These are phyloP conservation scores for Macropus fuliginosus DNA, from an alignment of 2,797 vertebrate species.

Conservation along the genomic window DNA sequence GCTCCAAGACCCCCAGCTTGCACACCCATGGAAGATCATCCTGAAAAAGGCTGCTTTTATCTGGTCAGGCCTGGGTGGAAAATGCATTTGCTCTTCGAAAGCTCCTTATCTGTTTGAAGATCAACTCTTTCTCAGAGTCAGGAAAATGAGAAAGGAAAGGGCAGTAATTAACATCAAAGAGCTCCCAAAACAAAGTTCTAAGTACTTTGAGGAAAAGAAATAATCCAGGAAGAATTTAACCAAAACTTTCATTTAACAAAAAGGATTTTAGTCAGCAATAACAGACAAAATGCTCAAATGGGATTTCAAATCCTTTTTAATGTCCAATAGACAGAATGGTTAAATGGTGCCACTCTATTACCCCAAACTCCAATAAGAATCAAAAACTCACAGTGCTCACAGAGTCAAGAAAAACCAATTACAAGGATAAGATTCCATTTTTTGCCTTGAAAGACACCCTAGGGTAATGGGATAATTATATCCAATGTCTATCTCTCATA, in stretches of 20 bases:
- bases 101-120: neutral
- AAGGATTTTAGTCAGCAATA: neutral
- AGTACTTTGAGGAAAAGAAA: neutral
- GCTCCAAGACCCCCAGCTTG: neutral
- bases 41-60: neutral
- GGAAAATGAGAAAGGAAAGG: neutral
- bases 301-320: neutral
- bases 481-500: neutral
- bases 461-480: neutral
- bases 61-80: neutral
- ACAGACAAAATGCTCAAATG: neutral
- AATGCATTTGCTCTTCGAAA: neutral
- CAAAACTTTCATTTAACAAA: neutral
- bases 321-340: neutral
- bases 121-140: neutral
- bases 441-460: neutral
- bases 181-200: neutral
- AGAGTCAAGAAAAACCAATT: neutral
- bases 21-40: neutral
- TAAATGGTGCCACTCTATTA: neutral
- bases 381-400: neutral
- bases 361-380: neutral
- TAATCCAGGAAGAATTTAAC: neutral
- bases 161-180: neutral
- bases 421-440: neutral